Percentiles rank a stretch among this genome's conserved stretches.
phyloP scores from a whole-genome alignment of 2,113 vertebrate species.

The Coptodon bakossiorum region DNA sequence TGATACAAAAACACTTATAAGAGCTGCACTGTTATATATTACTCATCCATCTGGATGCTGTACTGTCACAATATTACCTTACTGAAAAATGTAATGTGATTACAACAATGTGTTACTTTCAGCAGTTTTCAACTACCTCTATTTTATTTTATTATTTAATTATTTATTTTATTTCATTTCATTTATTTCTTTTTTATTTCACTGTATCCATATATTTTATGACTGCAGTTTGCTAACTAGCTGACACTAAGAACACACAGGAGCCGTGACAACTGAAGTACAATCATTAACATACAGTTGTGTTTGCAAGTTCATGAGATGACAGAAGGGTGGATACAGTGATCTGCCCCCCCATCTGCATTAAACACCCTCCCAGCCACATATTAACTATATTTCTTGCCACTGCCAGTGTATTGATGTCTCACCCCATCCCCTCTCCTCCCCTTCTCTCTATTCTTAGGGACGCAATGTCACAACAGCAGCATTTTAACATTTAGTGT shows the following conservation, averaged over 20 bases:
- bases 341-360: neutral
- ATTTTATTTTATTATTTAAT: neutral
- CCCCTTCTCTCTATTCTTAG: constrained; percentile 48
- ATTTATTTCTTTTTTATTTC: neutral
- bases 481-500: constrained; percentile 18
- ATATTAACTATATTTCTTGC: constrained; percentile 34
- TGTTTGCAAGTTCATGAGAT: constrained; percentile 15
- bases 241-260: neutral
- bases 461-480: constrained; percentile 46
- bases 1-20: neutral
- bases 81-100: neutral
- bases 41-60: neutral
- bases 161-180: neutral
- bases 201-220: neutral
- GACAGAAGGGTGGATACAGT: constrained; percentile 19
- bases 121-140: neutral
- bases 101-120: neutral
- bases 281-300: neutral
- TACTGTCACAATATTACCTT: neutral
- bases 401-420: constrained; percentile 24
- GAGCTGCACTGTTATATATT: accelerated
- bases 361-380: constrained; percentile 15
- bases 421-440: neutral
- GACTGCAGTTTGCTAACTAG: neutral
- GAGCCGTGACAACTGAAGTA: neutral